Evolutionary conservation across 1,140 invertebrate species (phyloP).

Genomic region (Matsumurasca onukii): DNA sequence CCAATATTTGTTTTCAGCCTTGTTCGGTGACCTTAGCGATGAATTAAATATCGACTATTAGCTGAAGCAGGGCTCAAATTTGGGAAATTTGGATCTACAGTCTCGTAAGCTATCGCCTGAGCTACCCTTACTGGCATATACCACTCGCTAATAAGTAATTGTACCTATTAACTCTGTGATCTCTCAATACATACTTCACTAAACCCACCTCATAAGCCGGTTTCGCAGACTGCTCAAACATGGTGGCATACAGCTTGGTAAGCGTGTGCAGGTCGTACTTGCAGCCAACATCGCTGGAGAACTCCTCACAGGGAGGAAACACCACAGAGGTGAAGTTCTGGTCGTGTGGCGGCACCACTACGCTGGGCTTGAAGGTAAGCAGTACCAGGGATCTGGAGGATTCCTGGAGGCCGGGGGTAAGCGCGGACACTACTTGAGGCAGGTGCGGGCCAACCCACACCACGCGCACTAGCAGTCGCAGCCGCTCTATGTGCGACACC

Average conservation of each 20-base stretch:
- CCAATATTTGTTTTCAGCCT: no score
- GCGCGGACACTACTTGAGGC: conserved; percentile 49
- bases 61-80: no score
- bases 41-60: no score
- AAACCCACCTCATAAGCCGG: conserved; percentile 51
- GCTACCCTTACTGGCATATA: no score
- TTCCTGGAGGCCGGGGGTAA: conserved; percentile 47
- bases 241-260: conserved; percentile 64
- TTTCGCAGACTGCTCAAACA: conserved; percentile 54
- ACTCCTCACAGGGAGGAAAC: conserved; percentile 57
- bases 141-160: no score
- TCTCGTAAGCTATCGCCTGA: no score
- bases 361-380: conserved; percentile 66
- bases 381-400: conserved; percentile 53
- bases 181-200: no score
- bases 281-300: conserved; percentile 49
- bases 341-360: conserved; percentile 56
- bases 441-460: conserved; percentile 64
- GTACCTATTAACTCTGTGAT: no score
- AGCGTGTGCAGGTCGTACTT: conserved; percentile 64
- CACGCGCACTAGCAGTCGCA: conserved; percentile 58
- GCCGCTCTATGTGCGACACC: conserved; percentile 54
- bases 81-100: no score
- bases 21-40: no score
- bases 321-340: conserved; percentile 52